phyloP scores from a whole-genome alignment of 2,888 invertebrate genomes.

The Amphipyra tragopoginis region DNA sequence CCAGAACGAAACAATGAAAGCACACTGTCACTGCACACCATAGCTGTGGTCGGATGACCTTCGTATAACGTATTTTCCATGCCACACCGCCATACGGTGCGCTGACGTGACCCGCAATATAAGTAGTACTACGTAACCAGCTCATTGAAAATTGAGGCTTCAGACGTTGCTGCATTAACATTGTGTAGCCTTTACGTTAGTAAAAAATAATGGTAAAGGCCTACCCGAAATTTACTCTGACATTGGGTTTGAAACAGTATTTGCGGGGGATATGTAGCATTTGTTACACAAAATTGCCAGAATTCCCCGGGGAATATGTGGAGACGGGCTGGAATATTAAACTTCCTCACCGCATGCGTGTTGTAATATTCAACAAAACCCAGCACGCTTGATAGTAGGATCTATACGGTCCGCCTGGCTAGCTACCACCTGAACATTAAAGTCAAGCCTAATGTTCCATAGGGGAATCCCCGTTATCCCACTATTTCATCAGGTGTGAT shows the following conservation, averaged over 20 bases:
- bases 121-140: slow-evolving; percentile 53
- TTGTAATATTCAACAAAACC: too few species aligned
- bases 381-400: too few species aligned
- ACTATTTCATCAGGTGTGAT: too few species aligned
- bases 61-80: slow-evolving; percentile 68
- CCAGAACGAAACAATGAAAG: not conserved
- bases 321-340: too few species aligned
- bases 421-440: too few species aligned
- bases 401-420: too few species aligned
- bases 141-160: slow-evolving; percentile 73
- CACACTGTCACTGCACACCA: not conserved
- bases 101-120: slow-evolving; percentile 70
- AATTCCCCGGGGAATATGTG: too few species aligned
- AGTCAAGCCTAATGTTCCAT: too few species aligned
- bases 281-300: not conserved
- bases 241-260: slow-evolving; percentile 9
- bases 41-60: slow-evolving; percentile 56
- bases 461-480: too few species aligned
- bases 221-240: slow-evolving; percentile 3
- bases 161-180: slow-evolving; percentile 44
- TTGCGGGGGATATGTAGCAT: not conserved
- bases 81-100: slow-evolving; percentile 49
- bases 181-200: slow-evolving; percentile 26
- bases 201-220: slow-evolving; percentile 41
- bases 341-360: too few species aligned